A percentile compares a stretch with the other conserved stretches of the same genome.
Evolutionary conservation across 2,888 invertebrate genomes (phyloP).

Genomic region (Epinotia brunnichana): DNA sequence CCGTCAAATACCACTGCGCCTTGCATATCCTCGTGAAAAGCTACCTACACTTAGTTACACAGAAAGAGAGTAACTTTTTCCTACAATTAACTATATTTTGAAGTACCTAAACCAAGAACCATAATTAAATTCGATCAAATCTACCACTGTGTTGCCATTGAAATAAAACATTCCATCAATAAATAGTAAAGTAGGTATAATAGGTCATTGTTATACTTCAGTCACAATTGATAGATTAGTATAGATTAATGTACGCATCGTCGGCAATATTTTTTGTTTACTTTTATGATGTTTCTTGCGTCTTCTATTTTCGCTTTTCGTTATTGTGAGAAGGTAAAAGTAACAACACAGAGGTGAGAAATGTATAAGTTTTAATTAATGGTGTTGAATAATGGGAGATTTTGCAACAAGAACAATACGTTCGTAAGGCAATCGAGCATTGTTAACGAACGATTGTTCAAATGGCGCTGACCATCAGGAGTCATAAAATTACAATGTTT

Average conservation of each 20-base stretch:
- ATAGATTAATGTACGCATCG: not conserved
- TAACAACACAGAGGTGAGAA: slow-evolving; percentile 15
- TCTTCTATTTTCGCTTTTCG: slow-evolving; percentile 20
- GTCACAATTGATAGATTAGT: not conserved
- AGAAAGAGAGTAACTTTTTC: too few species aligned
- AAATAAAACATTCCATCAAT: too few species aligned
- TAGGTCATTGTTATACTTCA: too few species aligned
- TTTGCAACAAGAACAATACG: slow-evolving; percentile 26
- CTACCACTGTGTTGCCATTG: too few species aligned
- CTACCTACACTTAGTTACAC: too few species aligned
- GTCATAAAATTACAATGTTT: not conserved
- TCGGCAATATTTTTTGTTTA: not conserved
- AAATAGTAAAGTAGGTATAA: too few species aligned
- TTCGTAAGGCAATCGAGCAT: not conserved
- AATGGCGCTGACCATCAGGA: not conserved
- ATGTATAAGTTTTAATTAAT: slow-evolving; percentile 11
- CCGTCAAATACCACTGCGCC: too few species aligned
- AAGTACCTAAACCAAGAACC: too few species aligned
- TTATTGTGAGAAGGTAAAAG: slow-evolving; percentile 22
- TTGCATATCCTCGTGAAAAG: too few species aligned
- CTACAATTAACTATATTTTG: too few species aligned
- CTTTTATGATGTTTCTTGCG: slow-evolving; percentile 5
- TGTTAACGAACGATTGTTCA: slow-evolving; percentile 11
- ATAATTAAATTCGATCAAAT: too few species aligned
- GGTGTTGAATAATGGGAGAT: slow-evolving; percentile 12